Evolutionary conservation across 2,113 vertebrate species (phyloP).

Genomic region (Falcunculus frontatus): DNA sequence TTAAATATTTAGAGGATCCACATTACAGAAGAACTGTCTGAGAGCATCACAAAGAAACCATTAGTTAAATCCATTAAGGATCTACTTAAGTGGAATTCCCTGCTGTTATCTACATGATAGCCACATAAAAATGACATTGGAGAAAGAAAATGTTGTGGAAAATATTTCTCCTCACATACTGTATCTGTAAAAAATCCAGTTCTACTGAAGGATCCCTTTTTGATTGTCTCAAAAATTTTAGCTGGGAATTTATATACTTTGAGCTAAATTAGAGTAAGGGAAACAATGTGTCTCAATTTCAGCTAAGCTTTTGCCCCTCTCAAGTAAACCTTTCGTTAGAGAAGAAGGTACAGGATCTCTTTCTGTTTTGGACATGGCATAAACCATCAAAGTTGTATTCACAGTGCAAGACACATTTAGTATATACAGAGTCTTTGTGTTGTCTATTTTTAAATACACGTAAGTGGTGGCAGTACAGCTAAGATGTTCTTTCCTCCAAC

Average conservation of each 20-base stretch:
- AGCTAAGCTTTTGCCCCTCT: background rate
- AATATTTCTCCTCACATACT: background rate
- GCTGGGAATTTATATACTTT: background rate
- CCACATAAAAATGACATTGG: conserved; percentile 28
- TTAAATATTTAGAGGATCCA: conserved; percentile 69
- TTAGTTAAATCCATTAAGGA: conserved; percentile 66
- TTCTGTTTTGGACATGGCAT: background rate
- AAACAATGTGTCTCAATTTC: background rate
- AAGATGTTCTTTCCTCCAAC: conserved; percentile 7
- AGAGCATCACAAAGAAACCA: conserved; percentile 62
- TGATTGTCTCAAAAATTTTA: background rate
- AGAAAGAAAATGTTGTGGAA: conserved; percentile 3
- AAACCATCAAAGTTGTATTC: conserved; percentile 17
- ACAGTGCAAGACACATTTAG: background rate
- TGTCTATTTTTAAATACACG: background rate
- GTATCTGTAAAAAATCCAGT: background rate
- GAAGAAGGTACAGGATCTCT: background rate
- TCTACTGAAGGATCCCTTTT: background rate
- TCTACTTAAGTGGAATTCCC: conserved; percentile 63
- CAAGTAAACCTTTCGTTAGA: conserved; percentile 12
- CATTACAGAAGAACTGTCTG: conserved; percentile 57
- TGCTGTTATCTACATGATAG: conserved; percentile 51
- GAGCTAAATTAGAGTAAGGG: background rate
- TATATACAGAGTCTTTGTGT: background rate
- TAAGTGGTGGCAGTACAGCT: background rate